A percentile compares a stretch with the other conserved stretches of the same genome.
Evolutionary conservation across 2,113 vertebrate species (phyloP).

Genomic region (Scolopax mira): DNA sequence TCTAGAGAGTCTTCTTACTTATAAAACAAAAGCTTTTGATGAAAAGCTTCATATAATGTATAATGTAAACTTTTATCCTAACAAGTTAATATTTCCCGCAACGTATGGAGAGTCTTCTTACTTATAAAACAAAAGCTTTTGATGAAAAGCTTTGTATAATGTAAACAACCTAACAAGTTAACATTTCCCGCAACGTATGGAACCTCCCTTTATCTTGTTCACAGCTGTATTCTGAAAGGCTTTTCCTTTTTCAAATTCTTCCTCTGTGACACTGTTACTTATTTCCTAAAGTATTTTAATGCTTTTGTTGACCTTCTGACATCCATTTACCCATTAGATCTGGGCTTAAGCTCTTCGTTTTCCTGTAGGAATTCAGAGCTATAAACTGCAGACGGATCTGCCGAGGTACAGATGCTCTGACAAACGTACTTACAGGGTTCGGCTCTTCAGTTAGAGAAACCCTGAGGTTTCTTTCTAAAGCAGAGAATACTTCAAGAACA

Average conservation of each 20-base stretch:
- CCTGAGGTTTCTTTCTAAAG: not conserved
- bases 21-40: not conserved
- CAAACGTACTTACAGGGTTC: not conserved
- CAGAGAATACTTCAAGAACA: not conserved
- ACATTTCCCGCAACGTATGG: not conserved
- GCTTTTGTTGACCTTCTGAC: not conserved
- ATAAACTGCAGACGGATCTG: not conserved
- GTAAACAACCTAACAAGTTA: no score
- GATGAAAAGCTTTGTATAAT: not conserved
- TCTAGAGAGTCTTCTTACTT: not conserved
- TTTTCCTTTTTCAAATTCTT: not conserved
- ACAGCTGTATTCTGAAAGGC: not conserved
- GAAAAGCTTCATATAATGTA: not conserved
- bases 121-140: not conserved
- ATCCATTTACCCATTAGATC: not conserved
- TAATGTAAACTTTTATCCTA: not conserved
- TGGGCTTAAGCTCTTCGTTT: not conserved
- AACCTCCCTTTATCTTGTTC: not conserved
- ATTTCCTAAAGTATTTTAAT: not conserved
- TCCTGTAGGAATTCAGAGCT: not conserved
- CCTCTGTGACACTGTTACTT: not conserved
- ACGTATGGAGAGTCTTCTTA: not conserved
- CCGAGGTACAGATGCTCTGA: not conserved
- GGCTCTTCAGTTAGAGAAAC: not conserved
- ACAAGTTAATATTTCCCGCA: fast-evolving